phyloP scores from a whole-genome alignment of 2,888 invertebrate genomes.

The Cantharis nigra region DNA sequence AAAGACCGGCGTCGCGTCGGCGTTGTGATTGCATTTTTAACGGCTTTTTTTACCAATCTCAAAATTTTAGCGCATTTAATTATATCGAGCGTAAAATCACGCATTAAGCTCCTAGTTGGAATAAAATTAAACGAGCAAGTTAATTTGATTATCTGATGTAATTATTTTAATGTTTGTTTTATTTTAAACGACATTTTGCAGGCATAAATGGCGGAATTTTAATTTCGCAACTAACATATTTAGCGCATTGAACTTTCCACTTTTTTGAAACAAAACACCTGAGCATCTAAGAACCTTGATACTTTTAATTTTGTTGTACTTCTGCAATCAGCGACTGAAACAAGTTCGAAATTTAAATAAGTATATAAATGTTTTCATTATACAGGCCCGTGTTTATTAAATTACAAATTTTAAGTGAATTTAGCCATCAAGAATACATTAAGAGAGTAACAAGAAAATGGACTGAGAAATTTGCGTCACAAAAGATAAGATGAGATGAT shows the following conservation, averaged over 20 bases:
- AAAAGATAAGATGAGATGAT: not conserved
- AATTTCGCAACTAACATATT: not conserved
- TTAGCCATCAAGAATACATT: slow-evolving; percentile 17
- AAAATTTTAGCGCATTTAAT: not conserved
- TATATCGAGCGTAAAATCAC: not conserved
- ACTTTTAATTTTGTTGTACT: not conserved
- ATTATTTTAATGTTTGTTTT: not conserved
- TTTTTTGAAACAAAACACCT: not conserved
- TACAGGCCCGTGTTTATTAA: not conserved
- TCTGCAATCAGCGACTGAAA: not conserved
- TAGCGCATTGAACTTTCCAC: not conserved
- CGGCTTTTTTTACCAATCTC: not conserved
- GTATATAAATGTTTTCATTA: not conserved
- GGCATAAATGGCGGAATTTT: not conserved
- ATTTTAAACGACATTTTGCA: not conserved
- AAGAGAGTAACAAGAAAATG: slow-evolving; percentile 1
- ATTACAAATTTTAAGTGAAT: slow-evolving; percentile 18
- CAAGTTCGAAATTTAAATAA: not conserved
- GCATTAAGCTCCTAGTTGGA: not conserved
- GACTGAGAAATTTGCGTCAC: not conserved
- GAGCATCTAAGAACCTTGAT: not conserved
- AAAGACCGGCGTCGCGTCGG: not conserved
- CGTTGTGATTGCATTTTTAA: not conserved
- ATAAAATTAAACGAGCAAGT: not conserved
- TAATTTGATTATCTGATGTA: not conserved